A percentile compares a stretch with the other conserved stretches of the same genome.
Evolutionary conservation across 2,888 invertebrate genomes (phyloP).

Genomic region (Ellobium chinense): DNA sequence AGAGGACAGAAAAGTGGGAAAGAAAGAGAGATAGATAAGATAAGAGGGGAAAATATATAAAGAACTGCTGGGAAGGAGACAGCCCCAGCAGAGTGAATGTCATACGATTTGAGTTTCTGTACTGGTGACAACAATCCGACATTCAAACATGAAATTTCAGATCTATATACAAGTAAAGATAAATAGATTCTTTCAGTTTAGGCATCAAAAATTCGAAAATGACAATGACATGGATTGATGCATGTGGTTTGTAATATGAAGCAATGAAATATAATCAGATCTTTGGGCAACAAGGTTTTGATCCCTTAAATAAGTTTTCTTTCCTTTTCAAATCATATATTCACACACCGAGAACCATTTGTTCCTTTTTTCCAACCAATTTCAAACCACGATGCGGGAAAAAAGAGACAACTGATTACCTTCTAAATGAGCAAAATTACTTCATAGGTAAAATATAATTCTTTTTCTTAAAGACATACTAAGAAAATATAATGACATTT

Average conservation of each 20-base stretch:
- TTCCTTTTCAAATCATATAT: conserved; percentile 15
- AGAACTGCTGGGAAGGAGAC: too few species aligned
- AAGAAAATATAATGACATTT: conserved; percentile 44
- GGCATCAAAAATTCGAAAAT: neutral
- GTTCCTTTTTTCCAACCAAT: neutral
- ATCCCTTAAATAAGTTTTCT: conserved; percentile 22
- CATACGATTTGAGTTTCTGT: too few species aligned
- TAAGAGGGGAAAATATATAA: too few species aligned
- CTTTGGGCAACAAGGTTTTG: conserved; percentile 24
- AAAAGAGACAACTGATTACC: neutral
- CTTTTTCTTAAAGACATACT: conserved; percentile 30
- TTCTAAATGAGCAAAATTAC: conserved; percentile 40
- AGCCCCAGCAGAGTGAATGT: too few species aligned
- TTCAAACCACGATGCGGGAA: neutral
- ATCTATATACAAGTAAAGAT: conserved; percentile 24
- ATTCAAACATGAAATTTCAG: neutral
- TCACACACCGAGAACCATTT: neutral
- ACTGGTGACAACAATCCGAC: neutral
- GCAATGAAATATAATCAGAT: conserved; percentile 33
- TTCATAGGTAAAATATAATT: conserved; percentile 33
- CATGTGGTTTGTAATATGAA: conserved; percentile 7
- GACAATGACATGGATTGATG: conserved; percentile 11
- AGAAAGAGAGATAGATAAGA: too few species aligned
- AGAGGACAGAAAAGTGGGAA: too few species aligned
- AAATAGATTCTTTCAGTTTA: conserved; percentile 14